Percentiles rank a stretch among this genome's conserved stretches.
These are phyloP conservation scores for Candoia aspera DNA, from an alignment of 2,113 vertebrate genomes.

Conservation along the genomic window DNA sequence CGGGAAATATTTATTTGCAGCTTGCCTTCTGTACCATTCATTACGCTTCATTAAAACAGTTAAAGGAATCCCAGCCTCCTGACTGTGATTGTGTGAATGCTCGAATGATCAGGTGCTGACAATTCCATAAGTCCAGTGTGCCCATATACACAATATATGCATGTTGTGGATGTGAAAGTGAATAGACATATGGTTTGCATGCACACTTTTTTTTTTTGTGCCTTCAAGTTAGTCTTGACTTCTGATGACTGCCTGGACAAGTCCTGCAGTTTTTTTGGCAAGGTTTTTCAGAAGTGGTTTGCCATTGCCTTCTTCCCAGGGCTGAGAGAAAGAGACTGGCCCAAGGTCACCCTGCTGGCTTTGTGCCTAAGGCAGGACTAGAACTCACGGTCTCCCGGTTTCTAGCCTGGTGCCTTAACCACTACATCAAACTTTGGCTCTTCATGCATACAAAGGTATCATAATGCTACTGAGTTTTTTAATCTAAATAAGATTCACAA, in stretches of 20 bases:
- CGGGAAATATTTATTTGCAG: too few species aligned
- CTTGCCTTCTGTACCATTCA: too few species aligned
- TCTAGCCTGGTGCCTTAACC: background rate
- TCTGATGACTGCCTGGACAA: background rate
- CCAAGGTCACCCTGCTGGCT: background rate
- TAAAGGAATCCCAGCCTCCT: too few species aligned
- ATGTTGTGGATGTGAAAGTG: background rate
- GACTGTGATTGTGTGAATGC: too few species aligned
- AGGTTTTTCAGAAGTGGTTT: background rate
- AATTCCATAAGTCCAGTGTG: background rate
- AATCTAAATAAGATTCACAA: background rate
- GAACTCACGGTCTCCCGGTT: background rate
- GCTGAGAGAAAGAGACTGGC: background rate
- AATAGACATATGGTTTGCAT: background rate
- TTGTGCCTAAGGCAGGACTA: background rate
- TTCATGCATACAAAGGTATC: background rate
- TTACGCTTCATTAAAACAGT: too few species aligned
- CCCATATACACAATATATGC: background rate
- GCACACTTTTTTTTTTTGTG: background rate
- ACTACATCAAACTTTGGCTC: background rate
- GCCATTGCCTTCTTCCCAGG: background rate
- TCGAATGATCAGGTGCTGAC: too few species aligned
- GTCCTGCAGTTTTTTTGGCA: background rate
- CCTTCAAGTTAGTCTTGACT: background rate
- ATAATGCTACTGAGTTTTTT: background rate